Evolutionary conservation across 30 jellyfish, hydroid and myxozoan genomes (phyloP).

Genomic region (Hydra vulgaris): DNA sequence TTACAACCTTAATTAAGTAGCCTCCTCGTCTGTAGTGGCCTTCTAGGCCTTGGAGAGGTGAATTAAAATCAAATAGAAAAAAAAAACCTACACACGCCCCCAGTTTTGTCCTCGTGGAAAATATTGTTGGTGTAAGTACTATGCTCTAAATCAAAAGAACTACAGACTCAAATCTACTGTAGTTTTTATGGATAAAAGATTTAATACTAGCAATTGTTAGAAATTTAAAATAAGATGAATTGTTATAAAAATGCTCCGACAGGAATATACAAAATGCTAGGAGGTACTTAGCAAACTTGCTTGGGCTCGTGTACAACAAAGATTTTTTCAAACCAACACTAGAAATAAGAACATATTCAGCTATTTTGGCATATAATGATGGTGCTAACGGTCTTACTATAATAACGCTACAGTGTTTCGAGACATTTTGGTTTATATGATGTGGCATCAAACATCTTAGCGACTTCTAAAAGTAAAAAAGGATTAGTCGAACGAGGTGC

Average conservation of each 20-base stretch:
- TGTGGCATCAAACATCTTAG: background rate
- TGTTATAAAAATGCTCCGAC: background rate
- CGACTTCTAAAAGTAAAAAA: background rate
- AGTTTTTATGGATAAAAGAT: background rate
- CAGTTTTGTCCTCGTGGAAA: conserved; percentile 2
- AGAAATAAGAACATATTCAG: background rate
- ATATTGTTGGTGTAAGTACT: conserved; percentile 5
- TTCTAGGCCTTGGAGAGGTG: too few species aligned
- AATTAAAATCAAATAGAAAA: too few species aligned
- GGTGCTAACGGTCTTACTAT: conserved; percentile 4
- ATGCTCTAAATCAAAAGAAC: background rate
- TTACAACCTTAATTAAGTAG: too few species aligned
- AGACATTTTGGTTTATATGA: background rate
- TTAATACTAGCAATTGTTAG: background rate
- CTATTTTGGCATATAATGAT: background rate
- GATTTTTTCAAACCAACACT: background rate
- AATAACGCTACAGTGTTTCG: background rate
- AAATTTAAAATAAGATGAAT: background rate
- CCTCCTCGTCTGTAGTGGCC: too few species aligned
- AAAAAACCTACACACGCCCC: conserved; percentile 1
- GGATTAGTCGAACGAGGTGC: conserved; percentile 3
- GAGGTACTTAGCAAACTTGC: too few species aligned
- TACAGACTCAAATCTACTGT: background rate
- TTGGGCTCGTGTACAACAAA: background rate
- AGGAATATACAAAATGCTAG: too few species aligned